Base-by-base conservation (phyloP, 2,797 vertebrate species). In the Astyanax mexicanus region DNA sequence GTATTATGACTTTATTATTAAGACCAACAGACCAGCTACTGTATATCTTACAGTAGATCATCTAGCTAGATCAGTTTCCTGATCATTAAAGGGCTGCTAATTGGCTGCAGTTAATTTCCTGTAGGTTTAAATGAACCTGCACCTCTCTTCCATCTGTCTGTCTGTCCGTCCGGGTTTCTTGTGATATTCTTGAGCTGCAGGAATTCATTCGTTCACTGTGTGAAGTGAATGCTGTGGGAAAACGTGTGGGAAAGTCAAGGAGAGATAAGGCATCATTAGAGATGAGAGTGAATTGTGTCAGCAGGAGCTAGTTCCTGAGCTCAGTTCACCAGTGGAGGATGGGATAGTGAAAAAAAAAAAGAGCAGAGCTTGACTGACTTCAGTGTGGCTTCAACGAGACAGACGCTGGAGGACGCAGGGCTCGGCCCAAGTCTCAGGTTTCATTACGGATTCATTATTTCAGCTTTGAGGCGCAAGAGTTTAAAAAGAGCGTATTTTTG, bases 221-320 rank as follows among this genome's bases (percentile, higher is more conserved):
- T 75, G 77, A 78, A 82, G 84, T n/a, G n/a, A 85, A 86, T 60
- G 69, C 72, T 84, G 69, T 79, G 74, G 64, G 75, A 86, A 86
- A 86, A 69, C 49, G 55, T 67, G 69, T 1, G 42, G 67, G 32
- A 81, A 83, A 69, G 70, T 78, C 61, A 61, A 51, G 75, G 37
- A 72, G 82, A 87, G 84, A 86, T 86, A 80, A 87, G 86, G 77
- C 51, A 76, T 84, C 85, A 83, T 86, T 89, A 76, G 85, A 87
- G 89, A 89, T 57, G 78, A 80, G 82, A 75, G 77, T 83, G 83
- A 69, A 79, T 69, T 67, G 23, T 71, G 66, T 73, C 75, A 70
- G 45, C 58, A 29, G 45, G 35, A 57, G n/a, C n/a, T n/a, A n/a
- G 69, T 78, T 81, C 58, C 19, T 44, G 80, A 61, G 75, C 49